phyloP scores from a whole-genome alignment of 1,140 invertebrate species.

The Cryptotermes secundus region DNA sequence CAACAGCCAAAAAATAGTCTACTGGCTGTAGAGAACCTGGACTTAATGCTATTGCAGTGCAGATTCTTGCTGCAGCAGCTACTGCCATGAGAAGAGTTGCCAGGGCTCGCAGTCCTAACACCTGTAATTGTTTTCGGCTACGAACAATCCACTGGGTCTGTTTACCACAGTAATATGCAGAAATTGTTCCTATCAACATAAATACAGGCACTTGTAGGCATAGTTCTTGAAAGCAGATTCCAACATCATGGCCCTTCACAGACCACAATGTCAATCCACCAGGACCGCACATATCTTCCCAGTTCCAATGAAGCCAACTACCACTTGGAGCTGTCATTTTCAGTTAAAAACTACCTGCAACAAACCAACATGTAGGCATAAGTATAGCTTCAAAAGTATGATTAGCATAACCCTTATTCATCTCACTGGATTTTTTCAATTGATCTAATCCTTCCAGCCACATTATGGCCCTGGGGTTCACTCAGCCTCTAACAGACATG shows the following conservation, averaged over 20 bases:
- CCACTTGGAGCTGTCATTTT: not conserved
- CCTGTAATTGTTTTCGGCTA: not conserved
- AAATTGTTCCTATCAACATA: slow-evolving; percentile 66
- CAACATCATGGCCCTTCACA: slow-evolving; percentile 65
- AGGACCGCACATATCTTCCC: slow-evolving; percentile 71
- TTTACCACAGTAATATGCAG: slow-evolving; percentile 73
- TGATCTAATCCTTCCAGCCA: too few relatives aligned
- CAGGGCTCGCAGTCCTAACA: not conserved
- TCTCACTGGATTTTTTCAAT: too few relatives aligned
- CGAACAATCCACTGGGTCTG: slow-evolving; percentile 46
- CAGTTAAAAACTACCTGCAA: not conserved
- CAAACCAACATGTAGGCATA: too few relatives aligned
- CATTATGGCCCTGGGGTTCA: too few relatives aligned
- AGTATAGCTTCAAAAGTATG: too few relatives aligned
- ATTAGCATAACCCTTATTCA: too few relatives aligned
- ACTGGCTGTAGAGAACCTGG: slow-evolving; percentile 42
- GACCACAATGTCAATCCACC: slow-evolving; percentile 64
- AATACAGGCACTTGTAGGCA: slow-evolving; percentile 62
- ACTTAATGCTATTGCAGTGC: not conserved
- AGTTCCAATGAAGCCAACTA: slow-evolving; percentile 46
- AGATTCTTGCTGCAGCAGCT: slow-evolving; percentile 8
- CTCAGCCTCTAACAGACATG: too few relatives aligned
- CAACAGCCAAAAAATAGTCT: slow-evolving; percentile 66
- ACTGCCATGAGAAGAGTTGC: slow-evolving; percentile 1
- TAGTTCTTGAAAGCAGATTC: slow-evolving; percentile 78